Evolutionary conservation across 2,888 invertebrate species (phyloP), one percentile per base, ranked within the genome.

Genomic region (Mythimna ferrago): DNA sequence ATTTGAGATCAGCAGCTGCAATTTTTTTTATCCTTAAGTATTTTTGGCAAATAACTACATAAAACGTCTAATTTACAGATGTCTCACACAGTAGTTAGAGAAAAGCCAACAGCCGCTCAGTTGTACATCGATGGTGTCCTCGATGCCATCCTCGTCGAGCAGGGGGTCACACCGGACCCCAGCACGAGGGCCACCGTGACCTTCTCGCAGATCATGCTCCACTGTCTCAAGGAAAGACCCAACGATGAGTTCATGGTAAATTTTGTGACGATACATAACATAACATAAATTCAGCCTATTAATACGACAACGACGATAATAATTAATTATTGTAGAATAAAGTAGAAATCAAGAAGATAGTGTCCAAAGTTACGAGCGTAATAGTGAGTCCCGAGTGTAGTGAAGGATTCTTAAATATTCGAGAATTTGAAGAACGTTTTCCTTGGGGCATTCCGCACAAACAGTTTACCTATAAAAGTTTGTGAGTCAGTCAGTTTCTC

Each of bases 61-160:
- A 53, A 53, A 53, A 53, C 2, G 7, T n/a, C 9, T n/a, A 19
- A 19, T 62, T 57, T 32, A 6, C 73, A 89, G 87, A 90, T 92
- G 92, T 91, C 92, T 0, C 86, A 88, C 73, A 64, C 88, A 0
- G 87, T 91, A 0, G 79, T 89, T 0, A 77, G 90, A 35, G 92
- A 92, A 2, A 35, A 78, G 19, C 90, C 92, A 0, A 80, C 56
- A 2, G 83, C 83, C 1, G 81, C 90, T 7, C 92, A 93, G 67
- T 66, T 88, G 9, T 88, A 91, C 77, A 71, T 93, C 1, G 92
- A 93, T 62, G 62, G 32, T 2, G 66, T 92, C 0, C 73, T 92
- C 3, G 85, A 91, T 26, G 87, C 78, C 11, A 68, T 90, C 2
- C 65, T 89, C 19, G 16, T 75, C 21, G 71, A 71, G 32, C 76